These are phyloP conservation scores for Cassiopea xamachana DNA, from an alignment of 30 jellyfish, hydroid and myxozoan species.

Conservation along the genomic window DNA sequence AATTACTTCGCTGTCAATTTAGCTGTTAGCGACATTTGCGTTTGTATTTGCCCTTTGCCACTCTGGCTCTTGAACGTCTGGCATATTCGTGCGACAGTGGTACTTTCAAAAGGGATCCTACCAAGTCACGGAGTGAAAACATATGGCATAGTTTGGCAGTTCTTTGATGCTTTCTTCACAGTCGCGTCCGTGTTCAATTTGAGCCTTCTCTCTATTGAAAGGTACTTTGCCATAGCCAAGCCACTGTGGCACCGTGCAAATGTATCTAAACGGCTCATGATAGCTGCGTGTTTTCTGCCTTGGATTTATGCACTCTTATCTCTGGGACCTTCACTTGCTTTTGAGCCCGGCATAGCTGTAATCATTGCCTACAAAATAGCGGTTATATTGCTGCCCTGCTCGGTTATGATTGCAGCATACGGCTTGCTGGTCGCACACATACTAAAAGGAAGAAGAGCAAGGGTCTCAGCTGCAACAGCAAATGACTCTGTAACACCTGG, in stretches of 20 bases:
- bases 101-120: conserved; percentile 3
- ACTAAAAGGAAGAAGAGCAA: background rate
- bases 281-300: conserved; percentile 19
- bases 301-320: conserved; percentile 40
- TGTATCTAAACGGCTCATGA: conserved; percentile 4
- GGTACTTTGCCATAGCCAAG: conserved; percentile 51
- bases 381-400: conserved; percentile 34
- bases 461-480: conserved; percentile 3
- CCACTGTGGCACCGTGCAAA: conserved; percentile 44
- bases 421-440: conserved; percentile 28
- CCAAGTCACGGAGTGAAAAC: background rate
- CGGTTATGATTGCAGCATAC: conserved; percentile 33
- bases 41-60: conserved; percentile 51
- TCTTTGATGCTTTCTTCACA: conserved; percentile 34
- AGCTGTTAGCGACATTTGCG: conserved; percentile 37
- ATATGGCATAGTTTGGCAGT: conserved; percentile 25
- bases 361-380: conserved; percentile 6
- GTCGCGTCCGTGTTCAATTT: conserved; percentile 36
- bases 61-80: conserved; percentile 50
- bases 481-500: background rate
- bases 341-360: background rate
- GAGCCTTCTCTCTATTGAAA: conserved; percentile 41
- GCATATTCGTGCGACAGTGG: conserved; percentile 7
- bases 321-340: conserved; percentile 27
- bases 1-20: conserved; percentile 44